Conservation (phyloP, 2,113 vertebrate species). For the Menura novaehollandiae region DNA sequence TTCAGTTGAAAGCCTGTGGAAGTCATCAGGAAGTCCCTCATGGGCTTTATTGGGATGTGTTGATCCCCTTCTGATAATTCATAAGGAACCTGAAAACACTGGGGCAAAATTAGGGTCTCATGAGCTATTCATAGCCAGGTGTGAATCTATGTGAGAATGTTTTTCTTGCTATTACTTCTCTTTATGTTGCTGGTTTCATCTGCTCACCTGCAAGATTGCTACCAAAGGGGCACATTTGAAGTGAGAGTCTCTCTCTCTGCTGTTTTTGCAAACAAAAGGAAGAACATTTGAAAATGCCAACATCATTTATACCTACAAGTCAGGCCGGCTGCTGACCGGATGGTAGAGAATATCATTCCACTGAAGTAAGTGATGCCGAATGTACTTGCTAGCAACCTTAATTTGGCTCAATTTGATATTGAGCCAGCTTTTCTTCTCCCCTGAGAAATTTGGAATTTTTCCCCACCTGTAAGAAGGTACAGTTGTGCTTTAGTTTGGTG, state of each 20-base stretch:
- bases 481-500: not conserved
- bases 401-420: not conserved
- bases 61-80: not conserved
- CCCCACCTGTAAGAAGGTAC: not conserved
- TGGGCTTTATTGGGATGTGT: not conserved
- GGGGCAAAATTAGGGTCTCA: not conserved
- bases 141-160: not conserved
- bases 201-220: not conserved
- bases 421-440: not conserved
- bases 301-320: not conserved
- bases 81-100: not conserved
- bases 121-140: not conserved
- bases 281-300: not conserved
- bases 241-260: not conserved
- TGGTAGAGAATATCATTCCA: not conserved
- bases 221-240: not conserved
- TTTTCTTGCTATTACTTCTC: not conserved
- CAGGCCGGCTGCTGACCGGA: not conserved
- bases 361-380: not conserved
- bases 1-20: not conserved
- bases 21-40: not conserved
- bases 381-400: not conserved
- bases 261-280: not conserved
- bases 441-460: not conserved
- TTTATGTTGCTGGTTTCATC: not conserved